phyloP scores from a whole-genome alignment of 1,140 invertebrate genomes.

The Eumaeus atala region DNA sequence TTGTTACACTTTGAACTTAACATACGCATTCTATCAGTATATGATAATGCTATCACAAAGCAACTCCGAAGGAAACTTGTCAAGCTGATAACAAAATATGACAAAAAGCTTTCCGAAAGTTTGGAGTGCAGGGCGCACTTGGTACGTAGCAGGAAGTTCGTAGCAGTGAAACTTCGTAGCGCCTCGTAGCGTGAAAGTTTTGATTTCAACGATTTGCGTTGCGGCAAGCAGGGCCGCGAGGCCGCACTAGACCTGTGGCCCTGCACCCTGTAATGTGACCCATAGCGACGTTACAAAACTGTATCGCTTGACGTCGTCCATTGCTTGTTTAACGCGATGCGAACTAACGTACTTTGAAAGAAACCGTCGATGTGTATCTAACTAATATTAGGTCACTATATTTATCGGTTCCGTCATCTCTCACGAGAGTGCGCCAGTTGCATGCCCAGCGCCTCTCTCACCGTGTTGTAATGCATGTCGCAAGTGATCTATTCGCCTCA shows the following conservation, averaged over 20 bases:
- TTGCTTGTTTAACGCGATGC: slow-evolving; percentile 14
- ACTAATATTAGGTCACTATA: slow-evolving; percentile 27
- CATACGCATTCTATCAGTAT: no score
- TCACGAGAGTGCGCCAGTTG: slow-evolving; percentile 71
- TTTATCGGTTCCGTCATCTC: slow-evolving; percentile 62
- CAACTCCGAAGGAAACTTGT: slow-evolving; percentile 34
- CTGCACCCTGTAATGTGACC: slow-evolving; percentile 33
- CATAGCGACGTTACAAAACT: slow-evolving; percentile 9
- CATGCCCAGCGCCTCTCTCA: slow-evolving; percentile 53
- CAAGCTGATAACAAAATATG: slow-evolving; percentile 61
- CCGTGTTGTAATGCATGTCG: slow-evolving; percentile 45
- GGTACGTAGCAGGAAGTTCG: slow-evolving; percentile 70
- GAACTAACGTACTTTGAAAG: neutral
- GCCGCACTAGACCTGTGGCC: slow-evolving; percentile 57
- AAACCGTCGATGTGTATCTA: slow-evolving; percentile 19
- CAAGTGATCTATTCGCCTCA: slow-evolving; percentile 43
- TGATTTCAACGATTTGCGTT: slow-evolving; percentile 73
- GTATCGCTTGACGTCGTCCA: slow-evolving; percentile 21
- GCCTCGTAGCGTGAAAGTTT: slow-evolving; percentile 72
- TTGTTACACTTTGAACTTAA: neutral
- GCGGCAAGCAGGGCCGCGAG: slow-evolving; percentile 63
- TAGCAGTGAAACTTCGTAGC: slow-evolving; percentile 73
- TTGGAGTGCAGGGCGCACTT: slow-evolving; percentile 64
- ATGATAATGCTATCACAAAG: no score
- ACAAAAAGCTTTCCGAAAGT: slow-evolving; percentile 70